Evolutionary conservation across 2,113 vertebrate species (phyloP).

Genomic region (Peucedramus taeniatus): DNA sequence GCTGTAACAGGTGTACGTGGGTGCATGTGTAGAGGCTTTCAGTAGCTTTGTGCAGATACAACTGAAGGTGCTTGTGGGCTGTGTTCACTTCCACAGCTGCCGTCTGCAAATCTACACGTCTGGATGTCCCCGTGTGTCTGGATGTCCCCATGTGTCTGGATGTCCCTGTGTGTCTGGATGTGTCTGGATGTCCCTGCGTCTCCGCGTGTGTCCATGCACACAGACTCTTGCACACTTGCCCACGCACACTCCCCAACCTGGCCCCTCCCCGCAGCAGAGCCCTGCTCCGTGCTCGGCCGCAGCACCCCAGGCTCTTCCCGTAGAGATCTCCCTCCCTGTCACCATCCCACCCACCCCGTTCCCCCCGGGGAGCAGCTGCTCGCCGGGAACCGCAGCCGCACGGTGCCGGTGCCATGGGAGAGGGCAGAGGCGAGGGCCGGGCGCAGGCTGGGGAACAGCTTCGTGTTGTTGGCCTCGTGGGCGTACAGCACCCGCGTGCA

Average conservation of each 20-base stretch:
- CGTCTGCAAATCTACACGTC: background rate
- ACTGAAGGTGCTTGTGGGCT: background rate
- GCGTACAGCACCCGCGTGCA: background rate
- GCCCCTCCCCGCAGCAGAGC: background rate
- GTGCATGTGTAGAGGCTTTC: background rate
- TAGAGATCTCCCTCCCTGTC: background rate
- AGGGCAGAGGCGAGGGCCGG: background rate
- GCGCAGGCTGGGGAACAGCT: conserved; percentile 37
- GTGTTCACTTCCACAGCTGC: background rate
- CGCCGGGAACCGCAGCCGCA: background rate
- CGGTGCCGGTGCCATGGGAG: background rate
- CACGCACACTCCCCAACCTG: background rate
- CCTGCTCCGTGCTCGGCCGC: accelerated
- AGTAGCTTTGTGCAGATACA: background rate
- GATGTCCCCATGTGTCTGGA: background rate
- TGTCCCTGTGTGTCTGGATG: too few relatives aligned
- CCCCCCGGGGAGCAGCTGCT: background rate
- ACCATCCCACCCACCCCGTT: background rate
- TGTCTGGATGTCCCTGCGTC: background rate
- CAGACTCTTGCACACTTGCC: background rate
- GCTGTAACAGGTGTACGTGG: background rate
- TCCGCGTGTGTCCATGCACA: background rate
- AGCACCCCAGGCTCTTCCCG: background rate
- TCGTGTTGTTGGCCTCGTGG: conserved; percentile 31
- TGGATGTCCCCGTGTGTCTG: background rate